These are phyloP conservation scores for Helarctos malayanus DNA, from an alignment of 2,797 vertebrate genomes.

Conservation along the genomic window DNA sequence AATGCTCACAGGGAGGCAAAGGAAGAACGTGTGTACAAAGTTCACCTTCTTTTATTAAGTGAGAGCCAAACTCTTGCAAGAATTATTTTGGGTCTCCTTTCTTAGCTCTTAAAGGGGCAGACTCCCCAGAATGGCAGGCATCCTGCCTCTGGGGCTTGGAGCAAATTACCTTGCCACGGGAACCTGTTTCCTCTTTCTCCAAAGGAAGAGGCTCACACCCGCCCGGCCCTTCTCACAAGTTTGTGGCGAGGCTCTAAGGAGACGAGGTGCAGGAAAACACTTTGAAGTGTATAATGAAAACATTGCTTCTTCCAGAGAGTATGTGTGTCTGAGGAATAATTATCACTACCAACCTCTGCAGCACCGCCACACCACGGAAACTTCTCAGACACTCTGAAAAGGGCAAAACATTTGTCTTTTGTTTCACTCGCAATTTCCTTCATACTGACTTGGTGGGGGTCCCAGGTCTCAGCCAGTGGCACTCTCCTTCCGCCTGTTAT, in stretches of 20 bases:
- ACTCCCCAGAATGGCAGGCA: background rate
- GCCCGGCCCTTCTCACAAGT: background rate
- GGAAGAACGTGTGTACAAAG: background rate
- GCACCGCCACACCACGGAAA: background rate
- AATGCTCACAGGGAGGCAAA: slow-evolving; percentile 45
- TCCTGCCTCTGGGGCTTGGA: background rate
- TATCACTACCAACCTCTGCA: slow-evolving; percentile 29
- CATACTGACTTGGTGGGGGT: slow-evolving; percentile 13
- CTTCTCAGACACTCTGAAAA: slow-evolving; percentile 56
- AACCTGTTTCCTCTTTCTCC: background rate
- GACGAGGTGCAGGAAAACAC: slow-evolving; percentile 59
- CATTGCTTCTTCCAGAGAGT: slow-evolving; percentile 52
- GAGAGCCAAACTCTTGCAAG: slow-evolving; percentile 42
- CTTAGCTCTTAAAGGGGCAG: background rate
- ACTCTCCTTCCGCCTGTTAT: slow-evolving; percentile 15
- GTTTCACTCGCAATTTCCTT: slow-evolving; percentile 49
- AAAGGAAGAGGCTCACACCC: background rate
- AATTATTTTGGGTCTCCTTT: slow-evolving; percentile 51
- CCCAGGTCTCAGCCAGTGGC: background rate
- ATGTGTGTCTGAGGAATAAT: slow-evolving; percentile 63
- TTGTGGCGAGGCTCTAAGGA: slow-evolving; percentile 4
- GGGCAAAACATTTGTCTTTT: slow-evolving; percentile 60
- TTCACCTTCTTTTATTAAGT: slow-evolving; percentile 54
- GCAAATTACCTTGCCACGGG: background rate
- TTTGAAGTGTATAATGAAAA: slow-evolving; percentile 67